Conservation (phyloP, 2,113 vertebrate genomes). For the Sardina pilchardus region DNA sequence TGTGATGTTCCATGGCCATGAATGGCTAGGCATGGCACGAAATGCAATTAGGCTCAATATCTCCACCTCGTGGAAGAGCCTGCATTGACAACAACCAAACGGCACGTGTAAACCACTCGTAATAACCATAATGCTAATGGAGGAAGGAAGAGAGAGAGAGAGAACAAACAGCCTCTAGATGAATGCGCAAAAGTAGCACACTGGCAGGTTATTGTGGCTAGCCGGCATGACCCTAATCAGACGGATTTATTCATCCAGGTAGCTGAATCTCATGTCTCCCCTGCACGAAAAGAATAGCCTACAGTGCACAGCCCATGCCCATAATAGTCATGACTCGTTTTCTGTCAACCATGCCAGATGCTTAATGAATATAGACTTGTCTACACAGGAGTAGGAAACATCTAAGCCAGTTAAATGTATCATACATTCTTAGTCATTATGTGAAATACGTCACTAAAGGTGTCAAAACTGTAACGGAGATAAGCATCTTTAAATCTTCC, state of each 20-base stretch:
- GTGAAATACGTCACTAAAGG: neutral
- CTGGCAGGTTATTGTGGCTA: neutral
- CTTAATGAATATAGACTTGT: no score
- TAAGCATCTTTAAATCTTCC: neutral
- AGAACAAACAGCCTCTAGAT: neutral
- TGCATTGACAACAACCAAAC: neutral
- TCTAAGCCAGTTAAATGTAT: neutral
- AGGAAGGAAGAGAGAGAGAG: neutral
- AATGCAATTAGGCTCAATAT: slow-evolving; percentile 8
- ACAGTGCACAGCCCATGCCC: no score
- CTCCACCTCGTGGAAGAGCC: slow-evolving; percentile 31
- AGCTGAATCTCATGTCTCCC: neutral
- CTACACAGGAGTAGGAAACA: neutral
- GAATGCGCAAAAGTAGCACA: neutral
- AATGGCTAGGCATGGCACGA: no score
- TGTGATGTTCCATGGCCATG: no score
- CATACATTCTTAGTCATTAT: no score
- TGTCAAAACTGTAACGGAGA: neutral
- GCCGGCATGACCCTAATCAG: no score
- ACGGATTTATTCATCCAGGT: neutral
- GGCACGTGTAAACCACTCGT: neutral
- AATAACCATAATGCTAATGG: neutral
- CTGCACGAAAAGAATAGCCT: neutral
- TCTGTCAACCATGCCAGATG: neutral
- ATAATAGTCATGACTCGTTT: no score